Evolutionary conservation across 2,888 invertebrate genomes (phyloP), one percentile per base, ranked within the genome.

Genomic region (Oligia latruncula): DNA sequence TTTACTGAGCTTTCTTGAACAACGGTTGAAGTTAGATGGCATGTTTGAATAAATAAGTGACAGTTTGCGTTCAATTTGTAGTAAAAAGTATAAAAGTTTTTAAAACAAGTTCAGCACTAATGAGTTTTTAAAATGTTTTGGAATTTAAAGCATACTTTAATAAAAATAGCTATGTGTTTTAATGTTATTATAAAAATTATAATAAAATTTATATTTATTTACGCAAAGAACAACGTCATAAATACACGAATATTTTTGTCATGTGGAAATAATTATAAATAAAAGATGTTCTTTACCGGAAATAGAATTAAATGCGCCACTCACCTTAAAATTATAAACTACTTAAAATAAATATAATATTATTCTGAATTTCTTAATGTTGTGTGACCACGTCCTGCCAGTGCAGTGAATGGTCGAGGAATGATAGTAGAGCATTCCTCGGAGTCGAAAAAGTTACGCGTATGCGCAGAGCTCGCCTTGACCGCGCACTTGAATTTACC

Each of bases 401-500:
- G 71, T 80, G 81, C 92, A 89, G 91, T 90, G 90, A 82, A 88
- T 89, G 87, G 85, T 74, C 85, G 87, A 84, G 90, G 92, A 94
- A 90, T 95, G 95, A 91, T 90, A 90, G 92, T 87, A 77, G 89
- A 86, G 77, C 80, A 86, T 71, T 83, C 65, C 17, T 62, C 23
- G 23, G 84, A 88, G 84, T 88, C 81, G 87, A 83, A 89, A 89
- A 86, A 87, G 85, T 86, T 60, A 35, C 64, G 75, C 65, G 85
- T 79, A 78, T 79, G 83, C 82, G 84, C 87, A 90, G 17, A 66
- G 88, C 90, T 90, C 90, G 92, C 93, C 94, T 93, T 94, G 94
- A 94, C 94, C 94, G 92, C 91, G 93, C 94, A 93, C 95, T 95
- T 95, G 93, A 90, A 89, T 93, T 90, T 95, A 95, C 96, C 95